Percentiles rank a stretch among this genome's conserved stretches.
These are phyloP conservation scores for Australoheros scitulus DNA, from an alignment of 2,113 vertebrate species.

Conservation along the genomic window DNA sequence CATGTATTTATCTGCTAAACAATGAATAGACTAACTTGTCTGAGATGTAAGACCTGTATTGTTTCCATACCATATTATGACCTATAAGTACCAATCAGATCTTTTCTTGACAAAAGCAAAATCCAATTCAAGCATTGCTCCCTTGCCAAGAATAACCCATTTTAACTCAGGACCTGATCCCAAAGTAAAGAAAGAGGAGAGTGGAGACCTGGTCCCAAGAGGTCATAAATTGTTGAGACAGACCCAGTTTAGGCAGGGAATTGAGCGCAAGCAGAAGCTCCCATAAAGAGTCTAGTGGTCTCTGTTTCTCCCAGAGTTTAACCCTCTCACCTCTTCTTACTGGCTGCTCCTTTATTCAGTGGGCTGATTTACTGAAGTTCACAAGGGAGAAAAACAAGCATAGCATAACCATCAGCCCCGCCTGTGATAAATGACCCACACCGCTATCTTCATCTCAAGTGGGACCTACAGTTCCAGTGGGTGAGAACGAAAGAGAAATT, in stretches of 20 bases:
- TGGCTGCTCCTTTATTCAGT: conserved; percentile 74
- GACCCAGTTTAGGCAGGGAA: conserved; percentile 47
- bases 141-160: conserved; percentile 24
- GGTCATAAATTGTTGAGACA: conserved; percentile 65
- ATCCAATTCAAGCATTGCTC: conserved; percentile 15
- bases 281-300: conserved; percentile 66
- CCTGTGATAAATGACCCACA: conserved; percentile 70
- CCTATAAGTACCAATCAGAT: not conserved
- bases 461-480: conserved; percentile 51
- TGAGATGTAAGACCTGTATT: not conserved
- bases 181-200: conserved; percentile 39
- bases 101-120: conserved; percentile 13
- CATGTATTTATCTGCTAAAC: not conserved
- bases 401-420: conserved; percentile 62
- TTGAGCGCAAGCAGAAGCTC: conserved; percentile 67
- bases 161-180: conserved; percentile 29
- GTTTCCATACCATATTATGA: not conserved
- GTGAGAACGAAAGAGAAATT: conserved; percentile 1
- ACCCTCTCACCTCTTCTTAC: conserved; percentile 73
- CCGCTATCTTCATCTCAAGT: conserved; percentile 66
- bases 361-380: conserved; percentile 77
- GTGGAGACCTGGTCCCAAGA: conserved; percentile 31
- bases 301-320: conserved; percentile 74
- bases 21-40: not conserved
- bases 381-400: conserved; percentile 74